Conservation (phyloP, 1,140 invertebrate species). For the Danaus melanippus region DNA sequence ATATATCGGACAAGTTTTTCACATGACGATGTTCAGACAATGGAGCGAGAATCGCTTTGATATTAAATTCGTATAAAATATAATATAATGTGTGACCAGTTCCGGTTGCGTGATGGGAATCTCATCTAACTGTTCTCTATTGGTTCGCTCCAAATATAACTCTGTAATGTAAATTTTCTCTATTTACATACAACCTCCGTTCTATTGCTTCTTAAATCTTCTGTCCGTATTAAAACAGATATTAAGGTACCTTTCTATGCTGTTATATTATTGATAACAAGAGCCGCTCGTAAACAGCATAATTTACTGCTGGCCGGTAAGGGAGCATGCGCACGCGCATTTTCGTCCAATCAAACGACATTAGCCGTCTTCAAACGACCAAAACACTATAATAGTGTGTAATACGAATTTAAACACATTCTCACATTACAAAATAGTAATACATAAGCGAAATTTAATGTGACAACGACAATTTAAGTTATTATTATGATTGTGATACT, state of each 20-base stretch:
- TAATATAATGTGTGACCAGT: conserved; percentile 68
- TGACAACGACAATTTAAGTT: conserved; percentile 18
- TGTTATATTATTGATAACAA: conserved; percentile 46
- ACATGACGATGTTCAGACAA: conserved; percentile 58
- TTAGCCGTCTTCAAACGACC: conserved; percentile 20
- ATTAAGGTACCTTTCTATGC: conserved; percentile 33
- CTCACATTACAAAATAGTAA: conserved; percentile 19
- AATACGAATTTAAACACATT: conserved; percentile 27
- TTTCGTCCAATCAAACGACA: conserved; percentile 41
- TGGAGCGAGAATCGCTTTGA: conserved; percentile 54
- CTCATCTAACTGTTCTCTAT: conserved; percentile 50
- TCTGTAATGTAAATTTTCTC: conserved; percentile 19
- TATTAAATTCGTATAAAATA: conserved; percentile 73
- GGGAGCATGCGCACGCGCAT: conserved; percentile 23
- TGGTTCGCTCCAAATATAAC: conserved; percentile 36
- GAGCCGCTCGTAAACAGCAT: conserved; percentile 40
- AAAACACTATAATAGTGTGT: conserved; percentile 2
- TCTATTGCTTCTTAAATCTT: conserved; percentile 2
- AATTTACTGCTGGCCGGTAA: conserved; percentile 35
- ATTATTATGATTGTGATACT: conserved; percentile 23
- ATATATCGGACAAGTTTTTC: conserved; percentile 47
- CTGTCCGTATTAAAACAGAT: conserved; percentile 12
- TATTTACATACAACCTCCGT: conserved; percentile 17
- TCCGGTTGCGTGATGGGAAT: conserved; percentile 66
- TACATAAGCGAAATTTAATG: conserved; percentile 32